Evolutionary conservation across 2,113 vertebrate genomes (phyloP).

Genomic region (Cyprinodon tularosa): DNA sequence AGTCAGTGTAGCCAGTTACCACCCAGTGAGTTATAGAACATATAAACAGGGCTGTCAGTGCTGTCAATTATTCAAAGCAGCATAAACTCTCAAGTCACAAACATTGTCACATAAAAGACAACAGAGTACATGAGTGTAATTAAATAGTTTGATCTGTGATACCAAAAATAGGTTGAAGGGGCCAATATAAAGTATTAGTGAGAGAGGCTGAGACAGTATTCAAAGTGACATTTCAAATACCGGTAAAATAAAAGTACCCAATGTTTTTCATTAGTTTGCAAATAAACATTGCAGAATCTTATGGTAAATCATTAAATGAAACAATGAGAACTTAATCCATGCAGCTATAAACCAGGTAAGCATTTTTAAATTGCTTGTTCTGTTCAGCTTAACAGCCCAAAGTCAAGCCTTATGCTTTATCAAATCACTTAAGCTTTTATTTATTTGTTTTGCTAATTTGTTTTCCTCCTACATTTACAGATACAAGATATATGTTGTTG

Average conservation of each 20-base stretch:
- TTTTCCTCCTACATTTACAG: not conserved
- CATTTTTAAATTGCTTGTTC: not conserved
- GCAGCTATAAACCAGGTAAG: not conserved
- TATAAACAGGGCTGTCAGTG: not conserved
- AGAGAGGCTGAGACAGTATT: not conserved
- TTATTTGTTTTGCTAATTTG: not conserved
- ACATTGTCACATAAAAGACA: not conserved
- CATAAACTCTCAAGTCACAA: not conserved
- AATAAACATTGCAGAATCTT: not conserved
- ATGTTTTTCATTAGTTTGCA: not conserved
- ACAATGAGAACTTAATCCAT: not conserved
- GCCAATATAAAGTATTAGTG: not conserved
- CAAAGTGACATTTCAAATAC: not conserved
- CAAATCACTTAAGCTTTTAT: not conserved
- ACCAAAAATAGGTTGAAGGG: not conserved
- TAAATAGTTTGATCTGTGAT: not conserved
- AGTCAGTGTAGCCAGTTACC: not conserved
- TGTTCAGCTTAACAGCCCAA: not conserved
- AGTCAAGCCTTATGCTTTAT: not conserved
- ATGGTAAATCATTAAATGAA: not conserved
- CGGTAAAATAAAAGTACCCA: not conserved
- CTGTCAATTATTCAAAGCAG: constrained; percentile 7
- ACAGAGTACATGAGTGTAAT: not conserved
- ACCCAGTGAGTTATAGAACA: not conserved
- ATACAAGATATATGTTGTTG: not conserved